These are phyloP conservation scores for Propithecus deckenii DNA, from an alignment of 2,797 vertebrate species.

Conservation along the genomic window DNA sequence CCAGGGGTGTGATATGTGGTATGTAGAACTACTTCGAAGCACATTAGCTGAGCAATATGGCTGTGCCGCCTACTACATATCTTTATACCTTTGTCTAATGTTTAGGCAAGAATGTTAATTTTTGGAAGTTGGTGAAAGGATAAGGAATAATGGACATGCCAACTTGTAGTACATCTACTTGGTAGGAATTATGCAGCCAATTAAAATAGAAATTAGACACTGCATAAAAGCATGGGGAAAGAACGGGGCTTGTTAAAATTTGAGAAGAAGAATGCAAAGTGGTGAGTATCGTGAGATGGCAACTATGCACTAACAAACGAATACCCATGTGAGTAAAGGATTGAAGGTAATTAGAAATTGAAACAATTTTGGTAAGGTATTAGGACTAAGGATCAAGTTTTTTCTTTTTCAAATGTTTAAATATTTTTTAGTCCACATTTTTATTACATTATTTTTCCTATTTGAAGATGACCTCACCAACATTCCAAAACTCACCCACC, in stretches of 20 bases:
- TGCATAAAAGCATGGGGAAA: background rate
- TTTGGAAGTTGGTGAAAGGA: background rate
- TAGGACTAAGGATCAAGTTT: background rate
- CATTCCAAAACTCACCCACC: background rate
- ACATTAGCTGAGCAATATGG: too few species aligned
- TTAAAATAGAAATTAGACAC: background rate
- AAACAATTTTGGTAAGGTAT: background rate
- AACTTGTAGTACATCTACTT: background rate
- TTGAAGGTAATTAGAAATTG: background rate
- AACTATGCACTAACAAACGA: background rate
- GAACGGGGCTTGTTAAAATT: background rate
- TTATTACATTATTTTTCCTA: background rate
- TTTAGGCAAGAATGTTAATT: background rate
- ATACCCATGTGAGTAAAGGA: background rate
- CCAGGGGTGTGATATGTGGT: background rate
- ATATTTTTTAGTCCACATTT: background rate
- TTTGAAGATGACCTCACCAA: background rate
- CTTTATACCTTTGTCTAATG: background rate
- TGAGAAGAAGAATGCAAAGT: background rate
- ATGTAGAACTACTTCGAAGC: background rate
- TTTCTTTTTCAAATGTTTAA: background rate
- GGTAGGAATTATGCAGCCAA: background rate
- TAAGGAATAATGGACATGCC: background rate
- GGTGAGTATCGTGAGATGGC: background rate
- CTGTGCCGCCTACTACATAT: background rate